A percentile compares a stretch with the other conserved stretches of the same genome.
phyloP scores from a whole-genome alignment of 2,113 vertebrate species.

The Columba livia region DNA sequence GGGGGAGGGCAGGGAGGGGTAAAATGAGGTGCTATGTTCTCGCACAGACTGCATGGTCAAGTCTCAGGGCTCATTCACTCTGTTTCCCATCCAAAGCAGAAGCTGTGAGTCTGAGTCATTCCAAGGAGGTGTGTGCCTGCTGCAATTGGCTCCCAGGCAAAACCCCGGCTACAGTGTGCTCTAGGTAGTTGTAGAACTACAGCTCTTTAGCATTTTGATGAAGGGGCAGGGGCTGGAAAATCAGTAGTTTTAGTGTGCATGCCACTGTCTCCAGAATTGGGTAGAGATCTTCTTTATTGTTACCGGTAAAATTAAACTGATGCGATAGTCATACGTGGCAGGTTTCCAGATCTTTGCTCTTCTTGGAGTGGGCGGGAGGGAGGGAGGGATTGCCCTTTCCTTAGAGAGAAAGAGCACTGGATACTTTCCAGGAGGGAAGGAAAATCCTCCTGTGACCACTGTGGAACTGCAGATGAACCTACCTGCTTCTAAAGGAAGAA shows the following conservation, averaged over 20 bases:
- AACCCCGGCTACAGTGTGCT: background rate
- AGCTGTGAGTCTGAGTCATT: background rate
- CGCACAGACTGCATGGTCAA: background rate
- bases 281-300: conserved; percentile 32
- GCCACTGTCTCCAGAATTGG: background rate
- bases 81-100: background rate
- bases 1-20: background rate
- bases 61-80: background rate
- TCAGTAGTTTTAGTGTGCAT: conserved; percentile 26
- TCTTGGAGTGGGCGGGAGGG: background rate
- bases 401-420: conserved; percentile 33
- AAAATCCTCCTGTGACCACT: conserved; percentile 18
- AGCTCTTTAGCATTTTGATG: background rate
- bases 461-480: conserved; percentile 21
- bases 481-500: background rate
- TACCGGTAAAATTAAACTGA: conserved; percentile 54
- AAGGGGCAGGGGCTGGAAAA: conserved; percentile 6
- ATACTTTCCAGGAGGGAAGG: conserved; percentile 43
- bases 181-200: background rate
- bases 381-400: conserved; percentile 10
- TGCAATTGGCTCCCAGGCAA: background rate
- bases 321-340: conserved; percentile 18
- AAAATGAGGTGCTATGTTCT: background rate
- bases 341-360: conserved; percentile 37
- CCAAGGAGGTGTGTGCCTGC: background rate